Evolutionary conservation across 2,797 vertebrate genomes (phyloP).

Genomic region (Zenarchopterus dispar): DNA sequence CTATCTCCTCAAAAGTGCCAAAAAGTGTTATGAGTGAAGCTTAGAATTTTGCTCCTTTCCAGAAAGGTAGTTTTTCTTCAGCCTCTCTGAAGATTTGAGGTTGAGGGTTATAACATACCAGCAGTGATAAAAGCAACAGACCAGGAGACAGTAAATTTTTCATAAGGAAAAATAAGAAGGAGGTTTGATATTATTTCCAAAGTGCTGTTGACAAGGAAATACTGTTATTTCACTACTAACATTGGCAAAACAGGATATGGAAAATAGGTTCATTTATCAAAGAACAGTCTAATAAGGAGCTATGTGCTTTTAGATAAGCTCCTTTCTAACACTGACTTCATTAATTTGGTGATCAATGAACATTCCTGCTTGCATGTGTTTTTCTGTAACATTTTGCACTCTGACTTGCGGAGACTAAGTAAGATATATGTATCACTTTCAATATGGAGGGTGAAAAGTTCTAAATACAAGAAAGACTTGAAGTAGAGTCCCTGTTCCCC

Average conservation of each 20-base stretch:
- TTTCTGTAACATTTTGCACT: too few species aligned
- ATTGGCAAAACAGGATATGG: neutral
- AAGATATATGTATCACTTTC: too few species aligned
- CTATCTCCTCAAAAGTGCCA: constrained; percentile 36
- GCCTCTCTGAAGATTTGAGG: constrained; percentile 10
- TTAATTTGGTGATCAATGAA: too few species aligned
- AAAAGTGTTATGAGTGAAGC: constrained; percentile 24
- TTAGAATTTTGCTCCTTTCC: constrained; percentile 46
- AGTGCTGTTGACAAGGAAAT: constrained; percentile 12
- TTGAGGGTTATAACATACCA: constrained; percentile 22
- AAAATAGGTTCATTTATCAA: too few species aligned
- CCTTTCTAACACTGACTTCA: too few species aligned
- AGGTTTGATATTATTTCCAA: neutral
- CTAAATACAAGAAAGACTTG: too few species aligned
- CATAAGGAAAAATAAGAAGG: constrained; percentile 14
- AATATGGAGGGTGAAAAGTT: too few species aligned
- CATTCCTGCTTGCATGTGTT: too few species aligned
- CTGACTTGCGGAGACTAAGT: too few species aligned
- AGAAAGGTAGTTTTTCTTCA: constrained; percentile 36
- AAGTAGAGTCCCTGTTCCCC: too few species aligned
- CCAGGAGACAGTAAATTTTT: constrained; percentile 2
- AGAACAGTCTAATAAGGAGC: too few species aligned
- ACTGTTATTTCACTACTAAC: constrained; percentile 4
- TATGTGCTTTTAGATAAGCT: too few species aligned
- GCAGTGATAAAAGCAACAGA: neutral